phyloP scores from a whole-genome alignment of 2,113 vertebrate genomes.

The Gallinago jamesoni region DNA sequence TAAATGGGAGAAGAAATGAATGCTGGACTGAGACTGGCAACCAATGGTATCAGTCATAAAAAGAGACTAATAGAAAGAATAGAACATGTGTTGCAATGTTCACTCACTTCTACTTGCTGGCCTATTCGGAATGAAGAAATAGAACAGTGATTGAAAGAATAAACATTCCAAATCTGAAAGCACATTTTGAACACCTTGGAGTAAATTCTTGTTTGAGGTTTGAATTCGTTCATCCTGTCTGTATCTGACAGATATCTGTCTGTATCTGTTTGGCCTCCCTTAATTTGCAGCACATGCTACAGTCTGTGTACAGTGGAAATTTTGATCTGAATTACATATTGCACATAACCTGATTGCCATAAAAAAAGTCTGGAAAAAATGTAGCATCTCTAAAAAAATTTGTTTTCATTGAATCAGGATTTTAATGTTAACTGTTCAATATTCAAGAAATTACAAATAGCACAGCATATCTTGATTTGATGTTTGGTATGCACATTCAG shows the following conservation, averaged over 20 bases:
- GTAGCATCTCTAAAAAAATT: background rate
- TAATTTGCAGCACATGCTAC: conserved; percentile 43
- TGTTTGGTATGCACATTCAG: background rate
- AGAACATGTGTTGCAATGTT: background rate
- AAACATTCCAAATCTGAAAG: background rate
- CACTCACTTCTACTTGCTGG: background rate
- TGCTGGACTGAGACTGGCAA: background rate
- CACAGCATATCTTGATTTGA: background rate
- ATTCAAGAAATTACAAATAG: background rate
- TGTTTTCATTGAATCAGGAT: background rate
- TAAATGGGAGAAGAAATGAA: background rate
- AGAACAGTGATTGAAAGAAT: background rate
- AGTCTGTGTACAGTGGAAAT: conserved; percentile 24
- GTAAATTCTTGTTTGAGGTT: background rate
- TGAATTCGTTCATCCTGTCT: background rate
- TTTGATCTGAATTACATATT: conserved; percentile 18
- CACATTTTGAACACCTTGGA: background rate
- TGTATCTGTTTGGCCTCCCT: background rate
- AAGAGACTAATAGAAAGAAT: background rate
- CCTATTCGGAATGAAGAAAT: background rate
- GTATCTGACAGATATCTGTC: background rate
- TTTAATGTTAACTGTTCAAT: background rate
- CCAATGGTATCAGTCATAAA: background rate
- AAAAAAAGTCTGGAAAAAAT: background rate
- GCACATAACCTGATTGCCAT: background rate